Evolutionary conservation across 2,888 invertebrate genomes (phyloP).

Genomic region (Odontomyia ornata): DNA sequence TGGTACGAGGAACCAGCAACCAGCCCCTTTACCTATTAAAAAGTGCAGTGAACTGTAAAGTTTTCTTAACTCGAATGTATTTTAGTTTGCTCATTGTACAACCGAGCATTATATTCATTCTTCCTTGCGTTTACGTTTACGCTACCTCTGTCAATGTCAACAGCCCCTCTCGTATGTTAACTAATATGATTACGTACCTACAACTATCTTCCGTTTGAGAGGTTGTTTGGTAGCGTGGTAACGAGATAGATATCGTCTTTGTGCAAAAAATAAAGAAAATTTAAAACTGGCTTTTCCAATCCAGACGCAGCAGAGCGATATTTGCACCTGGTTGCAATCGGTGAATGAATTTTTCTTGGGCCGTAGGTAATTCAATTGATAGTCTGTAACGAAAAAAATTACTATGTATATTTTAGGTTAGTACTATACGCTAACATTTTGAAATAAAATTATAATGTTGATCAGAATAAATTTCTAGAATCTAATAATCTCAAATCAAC

Average conservation of each 20-base stretch:
- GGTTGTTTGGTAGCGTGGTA: slow-evolving; percentile 14
- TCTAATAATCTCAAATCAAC: too few species aligned
- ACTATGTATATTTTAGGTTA: not conserved
- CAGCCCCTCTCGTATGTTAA: slow-evolving; percentile 31
- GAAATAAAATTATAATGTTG: too few species aligned
- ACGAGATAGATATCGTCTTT: slow-evolving; percentile 9
- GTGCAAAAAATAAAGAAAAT: slow-evolving; percentile 23
- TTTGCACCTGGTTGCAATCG: slow-evolving; percentile 28
- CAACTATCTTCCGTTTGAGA: slow-evolving; percentile 27
- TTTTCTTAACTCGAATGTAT: slow-evolving; percentile 22
- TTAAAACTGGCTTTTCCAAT: slow-evolving; percentile 29
- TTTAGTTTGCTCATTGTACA: not conserved
- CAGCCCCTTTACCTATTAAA: slow-evolving; percentile 41
- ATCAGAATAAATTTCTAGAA: too few species aligned
- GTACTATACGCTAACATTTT: not conserved
- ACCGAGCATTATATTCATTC: not conserved
- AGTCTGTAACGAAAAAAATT: not conserved
- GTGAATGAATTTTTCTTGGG: slow-evolving; percentile 29
- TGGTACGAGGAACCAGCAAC: slow-evolving; percentile 6
- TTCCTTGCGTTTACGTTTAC: not conserved
- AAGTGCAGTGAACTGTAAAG: slow-evolving; percentile 43
- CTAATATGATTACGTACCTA: slow-evolving; percentile 16
- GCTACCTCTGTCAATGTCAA: slow-evolving; percentile 43
- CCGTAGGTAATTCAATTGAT: not conserved
- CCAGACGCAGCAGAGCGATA: not conserved